Percentiles rank a stretch among this genome's conserved stretches.
Evolutionary conservation across 2,113 vertebrate species (phyloP).

Genomic region (Menura novaehollandiae): DNA sequence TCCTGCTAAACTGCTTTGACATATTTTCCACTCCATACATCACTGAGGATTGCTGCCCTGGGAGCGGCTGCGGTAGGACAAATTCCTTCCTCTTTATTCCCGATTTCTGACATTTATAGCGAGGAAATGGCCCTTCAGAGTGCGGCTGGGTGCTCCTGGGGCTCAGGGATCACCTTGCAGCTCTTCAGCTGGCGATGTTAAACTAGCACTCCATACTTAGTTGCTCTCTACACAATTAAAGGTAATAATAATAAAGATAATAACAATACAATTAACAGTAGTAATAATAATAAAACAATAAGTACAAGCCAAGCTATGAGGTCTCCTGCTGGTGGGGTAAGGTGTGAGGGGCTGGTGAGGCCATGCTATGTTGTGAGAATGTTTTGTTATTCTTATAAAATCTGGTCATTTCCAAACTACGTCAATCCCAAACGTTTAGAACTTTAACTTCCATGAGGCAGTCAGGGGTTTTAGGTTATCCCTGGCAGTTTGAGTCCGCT

Average conservation of each 20-base stretch:
- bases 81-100: not conserved
- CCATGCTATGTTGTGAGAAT: not conserved
- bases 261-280: not conserved
- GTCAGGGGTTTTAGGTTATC: not conserved
- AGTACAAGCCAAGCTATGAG: not conserved
- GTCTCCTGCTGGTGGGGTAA: not conserved
- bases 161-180: not conserved
- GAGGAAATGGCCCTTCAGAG: not conserved
- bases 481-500: not conserved
- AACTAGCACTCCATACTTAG: fast-evolving
- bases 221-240: not conserved
- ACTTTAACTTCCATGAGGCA: not conserved
- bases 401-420: not conserved
- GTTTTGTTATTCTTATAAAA: not conserved
- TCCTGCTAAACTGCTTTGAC: not conserved
- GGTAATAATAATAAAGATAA: not conserved
- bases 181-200: not conserved
- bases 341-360: not conserved
- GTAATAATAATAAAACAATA: not conserved
- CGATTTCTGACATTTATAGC: not conserved
- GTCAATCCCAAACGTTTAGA: not conserved
- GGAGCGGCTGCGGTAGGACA: not conserved
- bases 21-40: not conserved
- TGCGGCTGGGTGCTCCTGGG: fast-evolving
- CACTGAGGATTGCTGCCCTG: not conserved